A percentile compares a stretch with the other conserved stretches of the same genome.
Evolutionary conservation across 2,113 vertebrate genomes (phyloP).

Genomic region (Salvelinus namaycush): DNA sequence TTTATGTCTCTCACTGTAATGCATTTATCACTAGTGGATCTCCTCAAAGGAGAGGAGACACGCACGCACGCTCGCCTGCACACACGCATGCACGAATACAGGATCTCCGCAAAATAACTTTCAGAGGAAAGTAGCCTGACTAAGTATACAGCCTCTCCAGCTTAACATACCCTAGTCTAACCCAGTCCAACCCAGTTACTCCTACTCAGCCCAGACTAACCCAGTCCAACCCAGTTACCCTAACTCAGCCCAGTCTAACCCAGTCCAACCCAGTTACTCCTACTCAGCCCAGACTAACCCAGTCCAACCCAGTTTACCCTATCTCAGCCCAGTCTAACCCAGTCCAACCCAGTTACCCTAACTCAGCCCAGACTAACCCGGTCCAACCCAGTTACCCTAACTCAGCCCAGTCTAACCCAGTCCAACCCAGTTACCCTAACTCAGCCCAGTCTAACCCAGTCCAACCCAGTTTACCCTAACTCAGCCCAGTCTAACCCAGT

Average conservation of each 20-base stretch:
- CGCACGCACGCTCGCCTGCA: background rate
- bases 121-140: background rate
- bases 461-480: slow-evolving; percentile 4
- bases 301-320: too few species aligned
- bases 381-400: background rate
- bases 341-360: too few species aligned
- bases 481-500: background rate
- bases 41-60: background rate
- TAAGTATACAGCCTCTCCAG: background rate
- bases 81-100: slow-evolving; percentile 15
- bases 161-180: slow-evolving; percentile 40
- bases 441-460: slow-evolving; percentile 10
- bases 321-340: too few species aligned
- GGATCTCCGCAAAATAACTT: background rate
- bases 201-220: background rate
- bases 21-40: slow-evolving; percentile 47
- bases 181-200: slow-evolving; percentile 15
- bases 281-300: too few species aligned
- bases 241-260: background rate
- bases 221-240: background rate
- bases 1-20: slow-evolving; percentile 52
- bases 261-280: background rate
- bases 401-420: too few species aligned
- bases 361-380: background rate
- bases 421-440: too few species aligned